Evolutionary conservation across 2,797 vertebrate species (phyloP).

Genomic region (Tenualosa thibaudeaui): DNA sequence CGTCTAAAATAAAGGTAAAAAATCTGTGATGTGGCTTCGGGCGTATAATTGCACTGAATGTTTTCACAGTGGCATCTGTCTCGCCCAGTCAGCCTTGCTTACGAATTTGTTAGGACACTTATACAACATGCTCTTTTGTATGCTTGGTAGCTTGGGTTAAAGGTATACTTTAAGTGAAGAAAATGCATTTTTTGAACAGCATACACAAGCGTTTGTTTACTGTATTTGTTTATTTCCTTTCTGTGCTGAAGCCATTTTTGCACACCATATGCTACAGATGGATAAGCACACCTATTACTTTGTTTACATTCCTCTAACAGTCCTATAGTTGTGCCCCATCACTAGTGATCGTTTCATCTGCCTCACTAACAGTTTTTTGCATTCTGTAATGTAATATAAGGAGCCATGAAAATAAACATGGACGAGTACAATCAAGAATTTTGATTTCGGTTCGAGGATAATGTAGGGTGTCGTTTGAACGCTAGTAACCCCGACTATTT

Average conservation of each 20-base stretch:
- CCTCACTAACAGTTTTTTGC: background rate
- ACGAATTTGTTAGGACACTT: background rate
- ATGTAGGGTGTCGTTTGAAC: slow-evolving; percentile 74
- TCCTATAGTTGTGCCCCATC: background rate
- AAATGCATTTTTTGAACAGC: background rate
- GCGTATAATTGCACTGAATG: background rate
- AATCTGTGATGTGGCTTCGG: background rate
- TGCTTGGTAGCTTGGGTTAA: background rate
- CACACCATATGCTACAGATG: background rate
- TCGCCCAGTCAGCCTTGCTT: background rate
- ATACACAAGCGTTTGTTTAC: background rate
- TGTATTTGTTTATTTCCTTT: background rate
- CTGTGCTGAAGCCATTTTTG: background rate
- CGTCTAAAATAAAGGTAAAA: background rate
- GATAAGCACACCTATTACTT: background rate
- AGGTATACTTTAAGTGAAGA: background rate
- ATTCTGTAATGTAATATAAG: background rate
- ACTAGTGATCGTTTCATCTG: background rate
- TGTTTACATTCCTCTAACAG: background rate
- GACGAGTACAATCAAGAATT: slow-evolving; percentile 23
- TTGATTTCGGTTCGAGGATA: slow-evolving; percentile 67
- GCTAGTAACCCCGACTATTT: slow-evolving; percentile 78
- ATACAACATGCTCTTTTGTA: background rate
- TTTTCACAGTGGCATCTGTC: background rate
- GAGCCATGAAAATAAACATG: background rate